A percentile compares a stretch with the other conserved stretches of the same genome.
Conservation (phyloP, 2,797 vertebrate species). For the Falco berigora region DNA sequence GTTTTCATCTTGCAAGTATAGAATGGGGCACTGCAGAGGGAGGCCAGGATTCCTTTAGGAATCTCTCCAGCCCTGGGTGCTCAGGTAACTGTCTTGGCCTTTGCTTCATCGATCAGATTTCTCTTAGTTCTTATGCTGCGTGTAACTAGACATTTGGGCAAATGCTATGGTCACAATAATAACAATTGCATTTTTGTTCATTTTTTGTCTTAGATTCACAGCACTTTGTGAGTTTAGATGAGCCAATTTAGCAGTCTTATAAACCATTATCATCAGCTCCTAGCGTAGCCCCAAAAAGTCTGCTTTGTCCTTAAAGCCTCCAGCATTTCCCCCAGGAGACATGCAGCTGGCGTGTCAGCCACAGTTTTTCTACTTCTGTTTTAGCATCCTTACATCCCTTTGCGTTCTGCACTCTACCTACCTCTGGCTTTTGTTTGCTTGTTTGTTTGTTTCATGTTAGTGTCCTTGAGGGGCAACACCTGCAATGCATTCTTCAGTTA, state of each 20-base stretch:
- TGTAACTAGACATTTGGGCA: background rate
- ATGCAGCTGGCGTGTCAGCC: background rate
- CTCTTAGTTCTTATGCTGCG: background rate
- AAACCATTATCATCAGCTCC: background rate
- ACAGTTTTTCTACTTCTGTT: background rate
- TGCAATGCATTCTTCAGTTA: background rate
- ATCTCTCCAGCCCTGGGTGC: background rate
- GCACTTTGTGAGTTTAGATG: background rate
- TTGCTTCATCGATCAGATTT: background rate
- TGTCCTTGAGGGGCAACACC: background rate
- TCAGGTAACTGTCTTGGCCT: background rate
- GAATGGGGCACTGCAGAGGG: background rate
- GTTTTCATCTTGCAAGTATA: background rate
- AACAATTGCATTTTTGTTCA: background rate
- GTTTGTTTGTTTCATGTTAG: background rate
- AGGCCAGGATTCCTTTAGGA: background rate
- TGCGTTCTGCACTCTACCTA: background rate
- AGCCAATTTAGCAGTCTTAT: background rate
- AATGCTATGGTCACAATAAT: background rate
- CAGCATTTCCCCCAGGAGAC: background rate
- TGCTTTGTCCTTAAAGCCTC: background rate
- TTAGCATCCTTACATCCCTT: background rate
- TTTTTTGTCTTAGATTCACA: background rate
- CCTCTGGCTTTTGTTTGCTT: background rate
- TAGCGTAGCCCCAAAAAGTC: background rate